Base-by-base conservation (phyloP, 2,113 vertebrate genomes). In the Excalfactoria chinensis region DNA sequence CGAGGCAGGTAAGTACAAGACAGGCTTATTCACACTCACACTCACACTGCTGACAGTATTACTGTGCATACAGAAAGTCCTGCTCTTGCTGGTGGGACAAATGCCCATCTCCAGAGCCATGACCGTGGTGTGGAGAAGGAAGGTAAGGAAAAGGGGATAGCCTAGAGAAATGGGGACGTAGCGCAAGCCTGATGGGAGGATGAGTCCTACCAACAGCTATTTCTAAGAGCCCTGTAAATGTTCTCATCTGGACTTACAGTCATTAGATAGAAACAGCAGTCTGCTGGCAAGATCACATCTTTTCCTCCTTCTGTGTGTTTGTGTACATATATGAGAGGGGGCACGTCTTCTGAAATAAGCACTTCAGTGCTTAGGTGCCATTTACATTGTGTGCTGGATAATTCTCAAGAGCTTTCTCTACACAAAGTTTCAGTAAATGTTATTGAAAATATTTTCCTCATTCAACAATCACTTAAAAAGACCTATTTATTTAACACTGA, bases 1-100 rank as follows among this genome's bases (percentile, higher is more conserved):
- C 30, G 97, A 94, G 98, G 82, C 97, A 92, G 97, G 96, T 98
- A 95, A 98, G 96, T 85, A 97, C 94, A 93, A 95, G 96, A 91
- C 93, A 90, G 88, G 17, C 75, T 78, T 88, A 82, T 84, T 93
- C 76, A 10, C 41, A n/a, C 78, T 28, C 72, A 95, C 93, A 48
- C 92, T 90, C 89, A 93, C 88, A 74, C 90, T 91, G 78, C 88
- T 93, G 90, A 93, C 89, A 86, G 60, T 12, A 82, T 28, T 63
- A 93, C 97, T 95, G 97, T 97, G 96, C 97, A 97, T 94, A 97
- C 97, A 97, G 94, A 96, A 97, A 94, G 88, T 34, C 70, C 80
- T 14, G 1, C 9, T 4, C 68, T 71, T 40, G 92, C 84, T 40
- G 2, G 25, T 1, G 81, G 55, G 40, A 75, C 40, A 20, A 76